phyloP scores from a whole-genome alignment of 2,888 invertebrate genomes.

The Hyles lineata region DNA sequence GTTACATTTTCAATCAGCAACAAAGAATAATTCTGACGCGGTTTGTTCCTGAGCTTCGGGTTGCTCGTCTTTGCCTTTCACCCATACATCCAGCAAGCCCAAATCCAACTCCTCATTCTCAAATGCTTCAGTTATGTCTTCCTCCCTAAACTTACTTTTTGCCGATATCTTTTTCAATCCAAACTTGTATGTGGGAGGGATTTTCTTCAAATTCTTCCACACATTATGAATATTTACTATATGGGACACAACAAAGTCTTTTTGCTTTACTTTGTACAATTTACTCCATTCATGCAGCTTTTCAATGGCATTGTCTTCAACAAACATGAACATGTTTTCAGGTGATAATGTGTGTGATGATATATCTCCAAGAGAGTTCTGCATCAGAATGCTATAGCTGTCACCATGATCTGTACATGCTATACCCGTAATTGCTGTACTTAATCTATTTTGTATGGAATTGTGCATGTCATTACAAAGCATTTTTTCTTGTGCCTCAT shows the following conservation, averaged over 20 bases:
- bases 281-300: conserved; percentile 67
- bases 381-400: conserved; percentile 63
- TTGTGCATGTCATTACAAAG: conserved; percentile 65
- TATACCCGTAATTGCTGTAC: conserved; percentile 64
- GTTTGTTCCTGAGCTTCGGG: conserved; percentile 32
- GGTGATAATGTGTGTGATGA: conserved; percentile 66
- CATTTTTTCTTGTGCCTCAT: conserved; percentile 59
- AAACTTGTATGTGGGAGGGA: conserved; percentile 59
- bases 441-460: conserved; percentile 63
- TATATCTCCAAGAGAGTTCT: conserved; percentile 76
- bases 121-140: conserved; percentile 64
- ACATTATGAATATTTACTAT: conserved; percentile 58
- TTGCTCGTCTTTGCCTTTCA: conserved; percentile 42
- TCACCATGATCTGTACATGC: conserved; percentile 60
- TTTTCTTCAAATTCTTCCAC: conserved; percentile 60
- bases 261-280: conserved; percentile 49
- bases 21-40: conserved; percentile 33
- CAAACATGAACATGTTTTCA: conserved; percentile 59
- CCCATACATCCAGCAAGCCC: conserved; percentile 70
- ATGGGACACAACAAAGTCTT: conserved; percentile 61
- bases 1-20: conserved; percentile 14
- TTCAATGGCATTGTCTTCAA: conserved; percentile 64
- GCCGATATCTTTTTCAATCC: conserved; percentile 45
- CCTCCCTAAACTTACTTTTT: conserved; percentile 55
- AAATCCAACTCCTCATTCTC: conserved; percentile 65